Percentiles rank a stretch among this genome's conserved stretches.
These are phyloP conservation scores for Indri indri DNA, from an alignment of 2,113 vertebrate genomes.

Conservation along the genomic window DNA sequence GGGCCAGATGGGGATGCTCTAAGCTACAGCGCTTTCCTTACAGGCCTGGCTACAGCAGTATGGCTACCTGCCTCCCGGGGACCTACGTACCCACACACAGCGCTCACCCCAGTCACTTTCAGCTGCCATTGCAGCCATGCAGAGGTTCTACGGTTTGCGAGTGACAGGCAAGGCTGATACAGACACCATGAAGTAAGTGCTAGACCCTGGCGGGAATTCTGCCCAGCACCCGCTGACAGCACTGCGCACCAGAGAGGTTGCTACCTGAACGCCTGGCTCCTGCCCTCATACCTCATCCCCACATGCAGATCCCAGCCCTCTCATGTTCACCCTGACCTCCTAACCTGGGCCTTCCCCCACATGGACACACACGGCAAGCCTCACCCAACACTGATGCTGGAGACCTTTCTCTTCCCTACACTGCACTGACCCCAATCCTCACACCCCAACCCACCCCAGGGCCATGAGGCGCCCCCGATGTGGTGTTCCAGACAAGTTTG, in stretches of 20 bases:
- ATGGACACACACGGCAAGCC: background rate
- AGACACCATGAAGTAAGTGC: conserved; percentile 89
- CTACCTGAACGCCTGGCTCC: background rate
- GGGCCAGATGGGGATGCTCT: background rate
- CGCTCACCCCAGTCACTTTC: conserved; percentile 90
- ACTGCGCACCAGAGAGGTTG: background rate
- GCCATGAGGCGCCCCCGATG: conserved; percentile 92
- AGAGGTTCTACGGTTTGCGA: conserved; percentile 91
- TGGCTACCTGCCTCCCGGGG: conserved; percentile 94
- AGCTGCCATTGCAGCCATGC: conserved; percentile 91
- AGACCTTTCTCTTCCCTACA: background rate
- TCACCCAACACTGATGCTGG: background rate
- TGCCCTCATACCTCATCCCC: background rate
- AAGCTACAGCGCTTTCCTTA: conserved; percentile 26
- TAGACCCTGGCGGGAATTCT: background rate
- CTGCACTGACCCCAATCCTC: background rate
- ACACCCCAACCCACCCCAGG: conserved; percentile 74
- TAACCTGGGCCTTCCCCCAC: background rate
- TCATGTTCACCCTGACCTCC: background rate
- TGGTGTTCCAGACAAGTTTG: conserved; percentile 94
- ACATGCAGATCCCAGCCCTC: background rate
- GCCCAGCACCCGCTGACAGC: background rate
- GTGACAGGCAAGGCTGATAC: conserved; percentile 89
- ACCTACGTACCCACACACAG: conserved; percentile 90
- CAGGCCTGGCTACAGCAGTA: conserved; percentile 95